phyloP scores from a whole-genome alignment of 2,113 vertebrate genomes.

The Capricornis sumatraensis region DNA sequence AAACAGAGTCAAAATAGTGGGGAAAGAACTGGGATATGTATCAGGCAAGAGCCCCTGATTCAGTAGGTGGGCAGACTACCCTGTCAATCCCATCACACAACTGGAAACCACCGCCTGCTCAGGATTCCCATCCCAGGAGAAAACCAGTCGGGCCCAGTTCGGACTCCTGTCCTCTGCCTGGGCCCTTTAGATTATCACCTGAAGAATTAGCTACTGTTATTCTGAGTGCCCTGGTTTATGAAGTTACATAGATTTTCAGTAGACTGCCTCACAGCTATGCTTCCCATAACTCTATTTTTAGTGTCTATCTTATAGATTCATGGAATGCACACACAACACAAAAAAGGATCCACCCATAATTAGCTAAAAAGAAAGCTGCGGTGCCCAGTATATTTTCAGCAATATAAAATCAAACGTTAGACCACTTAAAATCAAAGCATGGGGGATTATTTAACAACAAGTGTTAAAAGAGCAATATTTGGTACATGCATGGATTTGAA shows the following conservation, averaged over 20 bases:
- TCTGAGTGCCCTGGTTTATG: too few species aligned
- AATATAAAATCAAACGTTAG: not conserved
- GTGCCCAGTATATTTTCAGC: not conserved
- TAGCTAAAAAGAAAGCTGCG: not conserved
- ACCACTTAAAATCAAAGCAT: not conserved
- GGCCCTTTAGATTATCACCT: too few species aligned
- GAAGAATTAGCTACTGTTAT: too few species aligned
- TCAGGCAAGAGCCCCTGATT: not conserved
- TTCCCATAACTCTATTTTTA: not conserved
- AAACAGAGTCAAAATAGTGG: too few species aligned
- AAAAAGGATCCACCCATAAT: not conserved
- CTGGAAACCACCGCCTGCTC: not conserved
- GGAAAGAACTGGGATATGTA: not conserved
- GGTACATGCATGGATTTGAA: not conserved
- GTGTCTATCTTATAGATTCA: not conserved
- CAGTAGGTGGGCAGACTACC: not conserved
- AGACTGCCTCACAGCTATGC: not conserved
- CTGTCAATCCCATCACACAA: rapidly evolving
- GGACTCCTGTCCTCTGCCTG: too few species aligned
- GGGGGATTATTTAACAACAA: not conserved
- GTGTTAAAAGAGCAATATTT: not conserved
- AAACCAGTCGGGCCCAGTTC: too few species aligned
- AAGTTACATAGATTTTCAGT: not conserved
- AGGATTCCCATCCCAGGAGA: rapidly evolving
- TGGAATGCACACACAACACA: rapidly evolving